Conservation (phyloP, 23 tunicate species). For the Halocynthia aurantium region DNA sequence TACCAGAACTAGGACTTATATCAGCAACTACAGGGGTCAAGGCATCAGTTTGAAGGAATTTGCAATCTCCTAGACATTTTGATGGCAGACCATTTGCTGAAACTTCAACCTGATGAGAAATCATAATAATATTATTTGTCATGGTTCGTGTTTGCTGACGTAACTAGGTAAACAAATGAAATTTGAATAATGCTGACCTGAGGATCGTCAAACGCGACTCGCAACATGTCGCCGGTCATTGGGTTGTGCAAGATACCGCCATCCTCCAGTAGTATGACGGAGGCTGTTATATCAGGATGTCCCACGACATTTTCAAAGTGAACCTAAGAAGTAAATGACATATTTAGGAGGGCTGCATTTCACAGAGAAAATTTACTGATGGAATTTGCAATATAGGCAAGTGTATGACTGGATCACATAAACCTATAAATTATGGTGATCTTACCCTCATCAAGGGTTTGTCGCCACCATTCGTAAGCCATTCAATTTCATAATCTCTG, state of each 20-base stretch:
- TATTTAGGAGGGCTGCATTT: too few relatives aligned
- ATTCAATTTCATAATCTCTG: slow-evolving; percentile 39
- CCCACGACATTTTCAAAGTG: slow-evolving; percentile 24
- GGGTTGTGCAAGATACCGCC: slow-evolving; percentile 49
- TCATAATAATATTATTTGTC: background rate
- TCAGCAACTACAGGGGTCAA: slow-evolving; percentile 10
- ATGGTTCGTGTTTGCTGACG: too few relatives aligned
- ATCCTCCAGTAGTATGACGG: slow-evolving; percentile 2
- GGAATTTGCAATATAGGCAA: too few relatives aligned
- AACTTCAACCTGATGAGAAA: slow-evolving; percentile 13
- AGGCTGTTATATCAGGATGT: slow-evolving; percentile 24
- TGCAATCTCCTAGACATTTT: slow-evolving; percentile 16
- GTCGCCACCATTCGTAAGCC: slow-evolving; percentile 39
- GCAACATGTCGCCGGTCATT: slow-evolving; percentile 46
- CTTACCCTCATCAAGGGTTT: slow-evolving; percentile 25
- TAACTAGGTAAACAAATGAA: too few relatives aligned
- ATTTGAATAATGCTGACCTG: slow-evolving; percentile 17
- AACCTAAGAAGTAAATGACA: slow-evolving; percentile 3
- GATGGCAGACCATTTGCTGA: slow-evolving; percentile 16
- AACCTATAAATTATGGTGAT: too few relatives aligned
- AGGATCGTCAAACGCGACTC: slow-evolving; percentile 18
- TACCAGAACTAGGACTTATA: slow-evolving; percentile 5
- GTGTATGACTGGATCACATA: too few relatives aligned
- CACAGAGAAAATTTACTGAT: too few relatives aligned
- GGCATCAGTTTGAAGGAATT: background rate